phyloP scores from a whole-genome alignment of 1,140 invertebrate species.

The Leptestheria dahalacensis region DNA sequence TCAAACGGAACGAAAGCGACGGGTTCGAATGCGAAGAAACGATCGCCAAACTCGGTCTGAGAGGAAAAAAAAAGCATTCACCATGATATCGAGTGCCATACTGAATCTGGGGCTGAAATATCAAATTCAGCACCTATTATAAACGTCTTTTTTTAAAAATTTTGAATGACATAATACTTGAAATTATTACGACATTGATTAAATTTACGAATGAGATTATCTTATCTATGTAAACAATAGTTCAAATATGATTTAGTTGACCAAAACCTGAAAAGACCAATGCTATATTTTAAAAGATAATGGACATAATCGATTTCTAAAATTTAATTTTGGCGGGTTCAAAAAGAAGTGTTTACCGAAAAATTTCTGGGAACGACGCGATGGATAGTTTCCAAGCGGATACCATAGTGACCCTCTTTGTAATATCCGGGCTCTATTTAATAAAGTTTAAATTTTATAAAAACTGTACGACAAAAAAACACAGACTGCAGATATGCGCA shows the following conservation, averaged over 20 bases:
- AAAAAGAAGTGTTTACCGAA: too few species aligned
- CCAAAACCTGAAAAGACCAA: background rate
- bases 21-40: conserved; percentile 35
- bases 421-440: conserved; percentile 37
- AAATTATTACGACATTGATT: conserved; percentile 21
- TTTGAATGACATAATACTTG: too few species aligned
- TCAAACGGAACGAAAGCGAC: conserved; percentile 40
- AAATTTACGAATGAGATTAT: conserved; percentile 13
- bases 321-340: too few species aligned
- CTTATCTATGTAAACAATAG: background rate
- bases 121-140: too few species aligned
- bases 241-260: background rate
- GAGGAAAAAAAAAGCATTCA: background rate
- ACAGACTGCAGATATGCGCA: too few species aligned
- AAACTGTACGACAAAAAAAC: background rate
- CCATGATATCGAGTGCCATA: too few species aligned
- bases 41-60: conserved; percentile 15
- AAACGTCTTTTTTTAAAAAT: too few species aligned
- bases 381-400: conserved; percentile 83
- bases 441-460: background rate
- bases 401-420: conserved; percentile 54
- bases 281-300: too few species aligned
- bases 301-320: too few species aligned
- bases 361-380: conserved; percentile 40
- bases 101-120: too few species aligned